Evolutionary conservation across 1,140 invertebrate genomes (phyloP).

Genomic region (Caenorhabditis latens): DNA sequence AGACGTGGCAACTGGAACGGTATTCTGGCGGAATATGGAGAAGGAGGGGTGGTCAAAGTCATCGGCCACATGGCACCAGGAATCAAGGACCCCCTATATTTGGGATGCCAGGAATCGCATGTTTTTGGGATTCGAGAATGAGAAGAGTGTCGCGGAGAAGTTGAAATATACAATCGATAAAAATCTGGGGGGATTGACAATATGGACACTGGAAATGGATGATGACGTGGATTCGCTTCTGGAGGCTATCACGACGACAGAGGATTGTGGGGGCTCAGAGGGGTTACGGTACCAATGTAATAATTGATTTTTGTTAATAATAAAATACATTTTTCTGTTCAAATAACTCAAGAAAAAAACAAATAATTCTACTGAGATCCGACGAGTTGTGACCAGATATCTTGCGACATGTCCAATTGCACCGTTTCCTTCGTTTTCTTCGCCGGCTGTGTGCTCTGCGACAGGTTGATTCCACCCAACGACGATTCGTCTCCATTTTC

Average conservation of each 20-base stretch:
- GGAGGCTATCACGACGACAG: slow-evolving; percentile 25
- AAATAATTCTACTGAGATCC: not conserved
- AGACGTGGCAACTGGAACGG: slow-evolving; percentile 68
- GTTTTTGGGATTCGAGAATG: slow-evolving; percentile 70
- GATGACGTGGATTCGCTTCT: slow-evolving; percentile 80
- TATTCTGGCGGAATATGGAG: slow-evolving; percentile 69
- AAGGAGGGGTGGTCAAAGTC: slow-evolving; percentile 11
- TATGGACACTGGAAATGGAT: slow-evolving; percentile 91
- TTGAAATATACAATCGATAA: slow-evolving; percentile 82
- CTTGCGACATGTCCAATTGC: not conserved
- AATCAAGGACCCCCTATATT: slow-evolving; percentile 65
- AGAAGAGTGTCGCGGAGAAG: slow-evolving; percentile 67
- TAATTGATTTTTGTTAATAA: not conserved
- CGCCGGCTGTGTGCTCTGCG: not conserved
- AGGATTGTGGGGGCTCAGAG: not conserved
- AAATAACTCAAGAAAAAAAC: not conserved
- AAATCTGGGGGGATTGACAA: slow-evolving; percentile 86
- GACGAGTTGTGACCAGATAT: slow-evolving; percentile 23
- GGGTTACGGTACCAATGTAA: not conserved
- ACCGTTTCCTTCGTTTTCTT: not conserved
- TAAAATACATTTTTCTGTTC: too few species aligned
- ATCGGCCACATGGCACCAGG: slow-evolving; percentile 64
- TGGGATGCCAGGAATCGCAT: slow-evolving; percentile 54
- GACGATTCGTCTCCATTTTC: not conserved
- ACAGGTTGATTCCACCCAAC: too few species aligned